These are phyloP conservation scores for Microplitis deprimator DNA, from an alignment of 2,888 invertebrate species.

Conservation along the genomic window DNA sequence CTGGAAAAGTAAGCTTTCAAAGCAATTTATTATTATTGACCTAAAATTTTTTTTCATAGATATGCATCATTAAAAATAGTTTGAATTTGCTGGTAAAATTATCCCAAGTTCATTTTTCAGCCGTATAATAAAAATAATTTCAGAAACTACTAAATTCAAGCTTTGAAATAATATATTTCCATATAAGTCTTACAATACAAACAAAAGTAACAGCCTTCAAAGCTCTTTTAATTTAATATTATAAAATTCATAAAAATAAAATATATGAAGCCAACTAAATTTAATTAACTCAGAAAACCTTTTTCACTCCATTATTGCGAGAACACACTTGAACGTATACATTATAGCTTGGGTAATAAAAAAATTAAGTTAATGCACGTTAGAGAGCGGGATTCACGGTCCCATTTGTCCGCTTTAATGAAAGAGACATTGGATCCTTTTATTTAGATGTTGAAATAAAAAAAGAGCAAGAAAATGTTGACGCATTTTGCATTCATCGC, in stretches of 20 bases:
- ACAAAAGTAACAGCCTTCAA: too few relatives aligned
- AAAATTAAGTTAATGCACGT: background rate
- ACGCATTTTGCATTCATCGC: constrained; percentile 16
- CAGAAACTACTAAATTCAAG: too few relatives aligned
- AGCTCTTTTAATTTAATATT: background rate
- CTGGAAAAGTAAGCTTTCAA: too few relatives aligned
- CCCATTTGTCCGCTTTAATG: background rate
- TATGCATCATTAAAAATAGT: too few relatives aligned
- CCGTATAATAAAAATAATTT: too few relatives aligned
- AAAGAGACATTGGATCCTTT: background rate
- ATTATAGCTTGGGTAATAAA: background rate
- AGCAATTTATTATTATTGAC: too few relatives aligned
- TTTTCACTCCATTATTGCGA: background rate
- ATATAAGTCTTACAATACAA: too few relatives aligned
- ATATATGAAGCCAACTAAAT: background rate
- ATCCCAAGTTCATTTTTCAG: too few relatives aligned
- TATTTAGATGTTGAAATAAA: constrained; percentile 12
- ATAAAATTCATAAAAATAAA: background rate
- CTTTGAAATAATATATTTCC: too few relatives aligned
- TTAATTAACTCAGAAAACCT: background rate
- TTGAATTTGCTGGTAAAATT: too few relatives aligned
- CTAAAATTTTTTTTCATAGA: too few relatives aligned
- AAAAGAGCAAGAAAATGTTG: constrained; percentile 16
- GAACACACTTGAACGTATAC: background rate
- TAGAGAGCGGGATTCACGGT: background rate